Evolutionary conservation across 2,797 vertebrate species (phyloP), one percentile per base, ranked within the genome.

Genomic region (Borostomias antarcticus): DNA sequence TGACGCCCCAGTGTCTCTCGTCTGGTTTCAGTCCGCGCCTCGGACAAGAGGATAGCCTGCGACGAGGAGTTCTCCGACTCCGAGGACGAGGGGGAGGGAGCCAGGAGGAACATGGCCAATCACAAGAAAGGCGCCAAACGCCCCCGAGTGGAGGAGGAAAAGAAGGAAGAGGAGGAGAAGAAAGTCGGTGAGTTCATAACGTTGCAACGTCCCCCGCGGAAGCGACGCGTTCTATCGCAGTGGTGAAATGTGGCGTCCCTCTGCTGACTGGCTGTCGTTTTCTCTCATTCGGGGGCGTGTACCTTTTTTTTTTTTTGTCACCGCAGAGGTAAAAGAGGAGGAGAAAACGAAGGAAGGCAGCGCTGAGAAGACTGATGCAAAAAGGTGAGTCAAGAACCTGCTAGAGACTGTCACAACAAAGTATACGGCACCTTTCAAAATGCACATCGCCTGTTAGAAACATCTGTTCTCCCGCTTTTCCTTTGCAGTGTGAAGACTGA

Each of bases 1-100:
- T n/a, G n/a, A n/a, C n/a, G n/a, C n/a, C n/a, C n/a, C n/a, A n/a
- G n/a, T n/a, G n/a, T 23, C 4, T 57, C 4, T 32, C 40, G 26
- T 78, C 76, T 54, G 61, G 5, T 87, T 74, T 51, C 78, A 97
- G 96, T 97, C 71, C 91, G 94, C 30, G 95, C 95, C 10, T 95
- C 94, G 53, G 96, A 96, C 66, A 96, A 96, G 76, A 92, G 94
- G 77, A 97, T 98, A 82, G 93, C 94, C 61, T 96, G 95, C 33
- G 95, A 97, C 26, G 95, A 97, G 67, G 96, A 98, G 78, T 97
- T 97, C 77, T 98, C 95, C 0, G 95, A 97, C 82, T 97, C 95
- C 8, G 95, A 98, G 79, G 96, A 96, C 17, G 95, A 98, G 84
- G 95, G 95, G 2, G 94, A 98, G 81, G 95, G 95, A 40, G 94